phyloP scores from a whole-genome alignment of 2,888 invertebrate species.

The Gymnocheta viridis region DNA sequence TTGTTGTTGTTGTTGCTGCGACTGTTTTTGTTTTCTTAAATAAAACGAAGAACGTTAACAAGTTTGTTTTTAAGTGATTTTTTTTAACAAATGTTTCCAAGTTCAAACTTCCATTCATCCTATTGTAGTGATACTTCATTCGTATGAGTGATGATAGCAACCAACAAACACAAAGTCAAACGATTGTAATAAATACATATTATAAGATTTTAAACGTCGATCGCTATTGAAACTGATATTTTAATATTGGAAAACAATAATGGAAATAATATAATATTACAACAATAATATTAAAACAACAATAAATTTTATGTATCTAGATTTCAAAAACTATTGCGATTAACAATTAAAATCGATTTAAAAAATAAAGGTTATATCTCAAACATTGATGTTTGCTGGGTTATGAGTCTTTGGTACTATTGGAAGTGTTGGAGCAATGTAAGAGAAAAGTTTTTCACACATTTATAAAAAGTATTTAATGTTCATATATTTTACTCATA shows the following conservation, averaged over 20 bases:
- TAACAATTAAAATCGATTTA: too few species aligned
- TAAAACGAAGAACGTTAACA: slow-evolving; percentile 9
- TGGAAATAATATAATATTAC: too few species aligned
- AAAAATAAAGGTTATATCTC: background rate
- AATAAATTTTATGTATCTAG: too few species aligned
- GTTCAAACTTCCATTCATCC: slow-evolving; percentile 56
- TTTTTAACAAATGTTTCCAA: slow-evolving; percentile 46
- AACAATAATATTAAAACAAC: too few species aligned
- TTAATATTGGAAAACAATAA: too few species aligned
- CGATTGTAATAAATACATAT: too few species aligned
- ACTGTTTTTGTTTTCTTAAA: slow-evolving; percentile 17
- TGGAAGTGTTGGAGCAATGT: background rate
- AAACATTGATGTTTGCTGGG: background rate
- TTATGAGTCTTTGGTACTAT: background rate
- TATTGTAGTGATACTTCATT: slow-evolving; percentile 5
- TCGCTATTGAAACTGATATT: too few species aligned
- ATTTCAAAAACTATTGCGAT: too few species aligned
- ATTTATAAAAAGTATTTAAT: background rate
- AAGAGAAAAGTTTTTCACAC: slow-evolving; percentile 15
- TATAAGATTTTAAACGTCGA: too few species aligned
- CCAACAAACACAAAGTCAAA: background rate
- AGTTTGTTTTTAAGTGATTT: slow-evolving; percentile 33
- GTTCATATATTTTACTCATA: slow-evolving; percentile 2
- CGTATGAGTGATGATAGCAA: background rate
- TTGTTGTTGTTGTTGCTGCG: background rate